Conservation (phyloP, 2,888 invertebrate species). For the Agonopterix subpropinquella region DNA sequence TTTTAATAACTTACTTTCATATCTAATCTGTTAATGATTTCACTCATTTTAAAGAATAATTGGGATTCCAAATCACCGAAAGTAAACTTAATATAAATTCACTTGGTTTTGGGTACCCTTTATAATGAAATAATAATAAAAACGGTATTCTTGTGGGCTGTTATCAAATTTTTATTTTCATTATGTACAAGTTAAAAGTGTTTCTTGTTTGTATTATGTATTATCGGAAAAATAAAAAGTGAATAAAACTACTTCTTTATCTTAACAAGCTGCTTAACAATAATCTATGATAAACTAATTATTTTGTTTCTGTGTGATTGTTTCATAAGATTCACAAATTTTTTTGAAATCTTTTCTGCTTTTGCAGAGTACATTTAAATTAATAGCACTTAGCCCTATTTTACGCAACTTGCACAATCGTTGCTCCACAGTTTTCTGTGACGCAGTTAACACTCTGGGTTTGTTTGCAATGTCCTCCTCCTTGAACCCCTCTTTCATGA, state of each 20-base stretch:
- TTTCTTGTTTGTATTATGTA: slow-evolving; percentile 5
- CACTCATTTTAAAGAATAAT: neutral
- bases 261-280: too few relatives aligned
- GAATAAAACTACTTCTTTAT: slow-evolving; percentile 6
- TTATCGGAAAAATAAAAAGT: slow-evolving; percentile 10
- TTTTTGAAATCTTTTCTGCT: slow-evolving; percentile 73
- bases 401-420: slow-evolving; percentile 66
- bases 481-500: slow-evolving; percentile 68
- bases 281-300: too few relatives aligned
- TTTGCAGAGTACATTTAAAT: slow-evolving; percentile 73
- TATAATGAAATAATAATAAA: neutral
- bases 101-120: slow-evolving; percentile 8
- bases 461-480: slow-evolving; percentile 70
- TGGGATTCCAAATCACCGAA: neutral
- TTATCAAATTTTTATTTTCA: slow-evolving; percentile 4
- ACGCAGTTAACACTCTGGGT: slow-evolving; percentile 72
- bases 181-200: slow-evolving; percentile 5
- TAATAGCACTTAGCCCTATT: slow-evolving; percentile 59
- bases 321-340: slow-evolving; percentile 48
- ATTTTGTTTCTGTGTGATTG: neutral
- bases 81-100: neutral
- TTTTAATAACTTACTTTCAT: slow-evolving; percentile 4
- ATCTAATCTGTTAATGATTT: neutral
- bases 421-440: slow-evolving; percentile 70
- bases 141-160: slow-evolving; percentile 1